Percentiles rank a stretch among this genome's conserved stretches.
These are phyloP conservation scores for Oriolus oriolus DNA, from an alignment of 2,113 vertebrate species.

Conservation along the genomic window DNA sequence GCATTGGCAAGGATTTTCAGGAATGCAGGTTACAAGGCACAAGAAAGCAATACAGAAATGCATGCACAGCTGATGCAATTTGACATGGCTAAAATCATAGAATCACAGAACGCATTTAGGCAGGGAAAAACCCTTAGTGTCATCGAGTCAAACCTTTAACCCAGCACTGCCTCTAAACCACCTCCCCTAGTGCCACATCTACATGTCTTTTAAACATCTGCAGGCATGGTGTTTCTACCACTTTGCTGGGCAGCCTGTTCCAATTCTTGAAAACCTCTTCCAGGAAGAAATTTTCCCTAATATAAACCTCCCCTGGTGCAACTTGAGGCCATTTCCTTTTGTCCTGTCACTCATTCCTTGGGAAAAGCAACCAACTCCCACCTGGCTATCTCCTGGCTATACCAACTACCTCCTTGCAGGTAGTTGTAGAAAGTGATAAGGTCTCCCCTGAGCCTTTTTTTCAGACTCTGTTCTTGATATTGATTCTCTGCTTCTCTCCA, in stretches of 20 bases:
- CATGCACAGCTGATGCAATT: background rate
- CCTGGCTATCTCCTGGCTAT: background rate
- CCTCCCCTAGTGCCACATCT: accelerated
- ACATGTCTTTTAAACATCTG: background rate
- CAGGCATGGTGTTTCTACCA: background rate
- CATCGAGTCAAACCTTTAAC: accelerated
- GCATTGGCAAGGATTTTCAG: background rate
- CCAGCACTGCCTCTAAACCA: background rate
- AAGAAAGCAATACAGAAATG: background rate
- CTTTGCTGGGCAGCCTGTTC: background rate
- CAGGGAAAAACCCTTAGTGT: background rate
- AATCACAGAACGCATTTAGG: background rate
- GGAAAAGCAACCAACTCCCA: background rate
- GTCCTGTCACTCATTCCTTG: background rate
- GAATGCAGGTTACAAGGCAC: background rate
- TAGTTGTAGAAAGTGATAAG: background rate
- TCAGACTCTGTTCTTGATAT: background rate
- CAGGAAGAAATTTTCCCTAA: background rate
- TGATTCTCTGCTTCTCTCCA: background rate
- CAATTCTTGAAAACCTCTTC: background rate
- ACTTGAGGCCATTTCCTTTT: background rate
- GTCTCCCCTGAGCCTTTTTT: background rate
- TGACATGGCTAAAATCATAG: background rate
- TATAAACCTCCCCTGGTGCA: background rate
- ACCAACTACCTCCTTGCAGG: background rate